Evolutionary conservation across 2,113 vertebrate species (phyloP), one percentile per base, ranked within the genome.

Genomic region (Calyptommatus sinebrachiatus): DNA sequence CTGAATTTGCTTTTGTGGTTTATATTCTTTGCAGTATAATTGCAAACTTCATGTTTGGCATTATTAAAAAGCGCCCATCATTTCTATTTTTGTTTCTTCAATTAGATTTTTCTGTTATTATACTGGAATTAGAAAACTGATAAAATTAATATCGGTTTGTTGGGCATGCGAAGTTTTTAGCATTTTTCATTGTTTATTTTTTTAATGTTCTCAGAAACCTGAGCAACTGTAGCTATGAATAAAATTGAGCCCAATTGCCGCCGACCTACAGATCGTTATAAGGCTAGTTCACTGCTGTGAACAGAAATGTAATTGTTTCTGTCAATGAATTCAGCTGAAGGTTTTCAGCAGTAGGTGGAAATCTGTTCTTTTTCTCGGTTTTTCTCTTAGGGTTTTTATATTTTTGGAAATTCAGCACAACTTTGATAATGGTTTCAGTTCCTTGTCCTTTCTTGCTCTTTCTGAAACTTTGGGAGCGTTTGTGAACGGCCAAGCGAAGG

Each of bases 221-320:
- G 7, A 46, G 3, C 76, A 73, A 65, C 60, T 71, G 29, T 60
- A 48, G 88, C 86, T 82, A 31, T 89, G 87, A 89, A 72, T 78
- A 83, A 89, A 89, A 87, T 84, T 81, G 85, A 78, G 63, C 21
- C 50, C 14, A 18, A 21, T 61, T 65, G 63, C 20, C 63, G 66
- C 69, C 60, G 75, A 78, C 70, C 81, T 67, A 16, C 67, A 68
- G 61, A 60, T 60, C 46, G 66, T 66, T 73, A 71, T n/a, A 71
- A 31, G 50, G 61, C 20, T 69, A 31, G 72, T 69, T 81, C 62
- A 26, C 66, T 76, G 57, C 72, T 46, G 1, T 21, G 48, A 12
- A 69, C 79, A 84, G 28, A 81, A 79, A 78, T 21, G 35, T 10
- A 2, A 6, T 85, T 81, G 41, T 1, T 12, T 84, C 1, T 72